Evolutionary conservation across 2,113 vertebrate genomes (phyloP).

Genomic region (Poeciliopsis retropinna): DNA sequence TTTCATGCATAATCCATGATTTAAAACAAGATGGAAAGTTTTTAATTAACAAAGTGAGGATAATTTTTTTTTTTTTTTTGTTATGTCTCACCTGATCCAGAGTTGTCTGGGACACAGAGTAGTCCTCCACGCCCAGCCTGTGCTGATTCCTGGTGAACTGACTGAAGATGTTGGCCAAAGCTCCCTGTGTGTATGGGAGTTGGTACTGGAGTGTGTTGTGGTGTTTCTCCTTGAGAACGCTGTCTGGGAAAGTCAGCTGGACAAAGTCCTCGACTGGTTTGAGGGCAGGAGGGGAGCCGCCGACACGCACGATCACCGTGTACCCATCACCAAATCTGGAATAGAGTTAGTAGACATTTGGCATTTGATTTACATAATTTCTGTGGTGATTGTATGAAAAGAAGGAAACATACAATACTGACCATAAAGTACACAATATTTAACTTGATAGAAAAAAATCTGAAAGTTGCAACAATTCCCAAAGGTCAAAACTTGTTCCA

Average conservation of each 20-base stretch:
- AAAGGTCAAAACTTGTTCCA: too few species aligned
- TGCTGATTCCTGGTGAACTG: conserved; percentile 88
- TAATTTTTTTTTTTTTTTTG: neutral
- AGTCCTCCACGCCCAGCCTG: conserved; percentile 91
- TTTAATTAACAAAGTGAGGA: neutral
- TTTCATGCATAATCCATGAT: neutral
- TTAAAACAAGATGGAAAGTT: neutral
- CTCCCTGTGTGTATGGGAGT: conserved; percentile 84
- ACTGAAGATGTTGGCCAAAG: conserved; percentile 91
- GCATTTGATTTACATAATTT: neutral
- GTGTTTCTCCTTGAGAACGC: conserved; percentile 93
- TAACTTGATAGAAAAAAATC: too few species aligned
- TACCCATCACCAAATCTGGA: conserved; percentile 97
- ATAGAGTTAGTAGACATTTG: neutral
- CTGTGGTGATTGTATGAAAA: neutral
- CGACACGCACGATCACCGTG: conserved; percentile 89
- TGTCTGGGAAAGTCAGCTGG: conserved; percentile 86
- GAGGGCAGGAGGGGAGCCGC: conserved; percentile 83
- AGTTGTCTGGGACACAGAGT: conserved; percentile 98
- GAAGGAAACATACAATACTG: too few species aligned
- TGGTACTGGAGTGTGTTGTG: conserved; percentile 97
- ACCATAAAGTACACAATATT: too few species aligned
- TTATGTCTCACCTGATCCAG: conserved; percentile 90
- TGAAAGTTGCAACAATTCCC: too few species aligned
- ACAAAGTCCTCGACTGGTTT: conserved; percentile 91